These are phyloP conservation scores for Barypeithes pellucidus DNA, from an alignment of 2,888 invertebrate genomes.

Conservation along the genomic window DNA sequence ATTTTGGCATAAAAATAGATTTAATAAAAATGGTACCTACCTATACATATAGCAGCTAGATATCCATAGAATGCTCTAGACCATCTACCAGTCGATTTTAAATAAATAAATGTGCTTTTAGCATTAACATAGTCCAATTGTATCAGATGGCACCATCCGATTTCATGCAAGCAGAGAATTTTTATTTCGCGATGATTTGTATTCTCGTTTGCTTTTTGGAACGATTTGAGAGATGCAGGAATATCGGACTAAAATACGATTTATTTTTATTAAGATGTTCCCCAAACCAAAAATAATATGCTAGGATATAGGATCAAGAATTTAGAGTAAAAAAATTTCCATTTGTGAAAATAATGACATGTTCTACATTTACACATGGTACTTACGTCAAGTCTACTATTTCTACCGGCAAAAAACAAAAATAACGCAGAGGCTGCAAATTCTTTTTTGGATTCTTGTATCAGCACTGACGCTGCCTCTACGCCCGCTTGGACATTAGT, in stretches of 20 bases:
- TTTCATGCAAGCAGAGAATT: conserved; percentile 75
- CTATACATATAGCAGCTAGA: conserved; percentile 72
- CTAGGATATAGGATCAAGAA: too few relatives aligned
- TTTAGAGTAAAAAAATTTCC: too few relatives aligned
- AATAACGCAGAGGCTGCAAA: conserved; percentile 78
- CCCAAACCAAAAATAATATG: too few relatives aligned
- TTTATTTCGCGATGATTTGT: conserved; percentile 78
- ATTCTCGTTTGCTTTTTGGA: conserved; percentile 74
- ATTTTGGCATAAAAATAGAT: too few relatives aligned
- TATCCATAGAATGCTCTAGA: conserved; percentile 79
- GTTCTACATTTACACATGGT: too few relatives aligned
- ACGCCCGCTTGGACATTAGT: conserved; percentile 76
- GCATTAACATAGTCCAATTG: conserved; percentile 75
- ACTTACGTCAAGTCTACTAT: conserved; percentile 76
- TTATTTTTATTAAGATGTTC: background rate
- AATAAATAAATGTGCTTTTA: conserved; percentile 72
- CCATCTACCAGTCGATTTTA: conserved; percentile 78
- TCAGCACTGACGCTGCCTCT: conserved; percentile 72
- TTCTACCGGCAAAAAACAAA: conserved; percentile 78
- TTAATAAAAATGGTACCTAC: too few relatives aligned
- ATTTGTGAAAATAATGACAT: too few relatives aligned
- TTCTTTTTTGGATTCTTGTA: conserved; percentile 73
- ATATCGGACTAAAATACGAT: conserved; percentile 74
- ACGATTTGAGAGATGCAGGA: conserved; percentile 74
- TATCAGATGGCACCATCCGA: conserved; percentile 80